Evolutionary conservation across 2,888 invertebrate genomes (phyloP).

Genomic region (Spilarctia lutea): DNA sequence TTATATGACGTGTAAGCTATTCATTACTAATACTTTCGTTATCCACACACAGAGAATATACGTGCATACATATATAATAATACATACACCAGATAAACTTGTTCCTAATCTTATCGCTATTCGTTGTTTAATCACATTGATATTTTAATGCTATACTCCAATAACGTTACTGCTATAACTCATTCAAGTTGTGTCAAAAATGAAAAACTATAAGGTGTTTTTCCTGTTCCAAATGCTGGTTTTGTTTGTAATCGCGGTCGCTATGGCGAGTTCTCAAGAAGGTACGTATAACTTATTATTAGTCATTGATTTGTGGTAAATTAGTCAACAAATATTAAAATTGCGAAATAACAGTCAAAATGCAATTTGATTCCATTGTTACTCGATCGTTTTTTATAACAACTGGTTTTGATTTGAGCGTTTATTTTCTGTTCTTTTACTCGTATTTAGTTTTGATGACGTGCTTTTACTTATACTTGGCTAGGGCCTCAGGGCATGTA

Average conservation of each 20-base stretch:
- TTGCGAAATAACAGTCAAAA: not conserved
- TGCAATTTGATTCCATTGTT: not conserved
- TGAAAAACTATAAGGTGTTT: not conserved
- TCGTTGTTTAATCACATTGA: constrained; percentile 4
- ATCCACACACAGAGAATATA: not conserved
- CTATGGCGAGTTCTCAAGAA: constrained; percentile 18
- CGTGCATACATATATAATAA: no score
- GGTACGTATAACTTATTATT: not conserved
- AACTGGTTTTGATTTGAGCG: not conserved
- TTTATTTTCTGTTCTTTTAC: no score
- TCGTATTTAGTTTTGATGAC: no score
- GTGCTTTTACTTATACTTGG: not conserved
- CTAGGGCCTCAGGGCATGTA: no score
- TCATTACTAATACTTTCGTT: not conserved
- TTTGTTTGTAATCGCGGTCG: constrained; percentile 7
- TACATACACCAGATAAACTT: not conserved
- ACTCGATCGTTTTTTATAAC: not conserved
- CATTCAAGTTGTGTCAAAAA: not conserved
- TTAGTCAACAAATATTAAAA: not conserved
- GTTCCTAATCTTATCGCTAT: constrained; percentile 5
- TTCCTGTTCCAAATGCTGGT: constrained; percentile 16
- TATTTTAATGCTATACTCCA: constrained; percentile 3
- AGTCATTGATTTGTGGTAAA: not conserved
- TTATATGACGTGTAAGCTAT: not conserved
- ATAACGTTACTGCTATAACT: not conserved